Evolutionary conservation across 2,113 vertebrate genomes (phyloP).

Genomic region (Nanorana parkeri): DNA sequence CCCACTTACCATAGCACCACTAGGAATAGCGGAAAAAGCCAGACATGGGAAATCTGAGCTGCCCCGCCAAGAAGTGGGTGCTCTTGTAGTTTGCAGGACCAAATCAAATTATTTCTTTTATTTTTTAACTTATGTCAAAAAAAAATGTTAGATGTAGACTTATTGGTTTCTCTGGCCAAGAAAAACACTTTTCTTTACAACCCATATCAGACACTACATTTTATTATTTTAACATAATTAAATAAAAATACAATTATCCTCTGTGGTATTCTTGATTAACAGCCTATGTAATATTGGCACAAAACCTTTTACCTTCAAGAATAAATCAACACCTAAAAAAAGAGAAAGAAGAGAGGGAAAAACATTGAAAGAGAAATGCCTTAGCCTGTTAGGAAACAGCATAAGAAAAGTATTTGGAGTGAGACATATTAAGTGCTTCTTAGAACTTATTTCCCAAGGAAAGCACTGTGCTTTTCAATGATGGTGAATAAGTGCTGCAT

Average conservation of each 20-base stretch:
- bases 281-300: neutral
- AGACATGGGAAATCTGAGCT: neutral
- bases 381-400: slow-evolving; percentile 22
- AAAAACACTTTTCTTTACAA: too few relatives aligned
- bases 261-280: slow-evolving; percentile 10
- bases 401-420: slow-evolving; percentile 28
- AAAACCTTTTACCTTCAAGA: slow-evolving; percentile 19
- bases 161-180: too few relatives aligned
- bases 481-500: slow-evolving; percentile 54
- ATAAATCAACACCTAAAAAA: slow-evolving; percentile 13
- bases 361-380: neutral
- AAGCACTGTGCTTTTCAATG: slow-evolving; percentile 39
- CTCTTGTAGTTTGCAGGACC: neutral
- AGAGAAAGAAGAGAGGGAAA: neutral
- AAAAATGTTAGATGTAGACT: too few relatives aligned
- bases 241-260: too few relatives aligned
- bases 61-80: neutral
- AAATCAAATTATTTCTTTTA: too few relatives aligned
- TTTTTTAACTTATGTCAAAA: too few relatives aligned
- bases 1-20: too few relatives aligned
- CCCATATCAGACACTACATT: too few relatives aligned
- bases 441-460: slow-evolving; percentile 30
- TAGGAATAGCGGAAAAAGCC: too few relatives aligned
- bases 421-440: slow-evolving; percentile 45
- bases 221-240: too few relatives aligned